Evolutionary conservation across 2,888 invertebrate species (phyloP).

Genomic region (Ephialtes manifestator): DNA sequence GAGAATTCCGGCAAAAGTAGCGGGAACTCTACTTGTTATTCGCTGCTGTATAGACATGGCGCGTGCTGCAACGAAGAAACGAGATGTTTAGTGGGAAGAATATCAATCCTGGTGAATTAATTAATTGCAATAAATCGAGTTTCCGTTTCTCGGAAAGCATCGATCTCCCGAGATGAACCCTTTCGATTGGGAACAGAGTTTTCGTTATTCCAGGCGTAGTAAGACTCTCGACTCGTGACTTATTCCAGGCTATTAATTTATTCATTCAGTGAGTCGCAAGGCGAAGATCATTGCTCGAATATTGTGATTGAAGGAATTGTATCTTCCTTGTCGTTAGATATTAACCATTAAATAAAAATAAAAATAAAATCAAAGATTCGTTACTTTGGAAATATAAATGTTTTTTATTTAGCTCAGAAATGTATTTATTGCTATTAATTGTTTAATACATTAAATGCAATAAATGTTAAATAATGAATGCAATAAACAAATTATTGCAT

Average conservation of each 20-base stretch:
- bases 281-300: not conserved
- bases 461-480: no score
- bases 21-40: not conserved
- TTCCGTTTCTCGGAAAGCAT: conserved; percentile 75
- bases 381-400: no score
- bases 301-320: not conserved
- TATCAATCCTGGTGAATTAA: conserved; percentile 23
- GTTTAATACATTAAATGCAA: no score
- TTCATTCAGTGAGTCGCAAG: not conserved
- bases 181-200: conserved; percentile 67
- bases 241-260: conserved; percentile 11
- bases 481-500: no score
- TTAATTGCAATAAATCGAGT: conserved; percentile 56
- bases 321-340: not conserved
- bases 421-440: no score
- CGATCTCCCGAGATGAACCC: conserved; percentile 60
- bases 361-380: not conserved
- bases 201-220: conserved; percentile 65
- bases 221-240: conserved; percentile 8
- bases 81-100: conserved; percentile 8
- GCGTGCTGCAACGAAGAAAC: not conserved
- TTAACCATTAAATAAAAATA: not conserved
- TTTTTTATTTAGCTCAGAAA: no score
- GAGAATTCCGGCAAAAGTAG: conserved; percentile 7
- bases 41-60: not conserved